Evolutionary conservation across 1,140 invertebrate species (phyloP), one percentile per base, ranked within the genome.

Genomic region (Drosophila azteca): DNA sequence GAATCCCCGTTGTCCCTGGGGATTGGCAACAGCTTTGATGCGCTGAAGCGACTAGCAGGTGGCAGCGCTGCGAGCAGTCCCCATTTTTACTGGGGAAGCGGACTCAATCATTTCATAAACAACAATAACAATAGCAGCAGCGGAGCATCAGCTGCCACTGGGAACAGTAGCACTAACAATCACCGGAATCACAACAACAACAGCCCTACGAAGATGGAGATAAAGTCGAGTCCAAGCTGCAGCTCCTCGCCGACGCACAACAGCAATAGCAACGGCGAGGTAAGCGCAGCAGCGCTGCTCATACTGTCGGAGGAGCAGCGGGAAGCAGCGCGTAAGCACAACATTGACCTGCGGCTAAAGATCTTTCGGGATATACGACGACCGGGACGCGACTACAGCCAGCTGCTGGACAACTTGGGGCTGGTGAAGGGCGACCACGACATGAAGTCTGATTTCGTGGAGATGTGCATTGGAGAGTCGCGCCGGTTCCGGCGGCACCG

Each of bases 401-500:
- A 93, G 67, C 90, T 97, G 70, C 94, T 97, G 81, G 93, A 94
- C 45, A 94, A 95, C 78, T 91, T 97, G 74, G 94, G 94, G 69
- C 93, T 94, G 54, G 92, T 97, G 41, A 95, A 96, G 92, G 96
- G 96, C 68, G 94, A 94, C 63, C 70, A 94, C 26, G 95, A 96
- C 46, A 94, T 95, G 76, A 94, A 94, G 91, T 93, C 95, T 24
- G 93, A 93, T 62, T 94, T 97, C 88, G 92, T 97, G 35, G 93
- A 94, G 74, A 94, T 96, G 76, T 94, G 97, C 57, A 95, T 97
- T 49, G 94, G 94, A 62, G 97, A 97, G 92, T 96, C 96, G 8
- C 87, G 95, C 62, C 93, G 97, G 51, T 97, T 97, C 91, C 97
- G 97, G 90, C 93, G 96, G 51, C 94, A 95, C 77, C 93, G 94